Conservation (phyloP, 2,888 invertebrate species). For the Drosophila subsilvestris region DNA sequence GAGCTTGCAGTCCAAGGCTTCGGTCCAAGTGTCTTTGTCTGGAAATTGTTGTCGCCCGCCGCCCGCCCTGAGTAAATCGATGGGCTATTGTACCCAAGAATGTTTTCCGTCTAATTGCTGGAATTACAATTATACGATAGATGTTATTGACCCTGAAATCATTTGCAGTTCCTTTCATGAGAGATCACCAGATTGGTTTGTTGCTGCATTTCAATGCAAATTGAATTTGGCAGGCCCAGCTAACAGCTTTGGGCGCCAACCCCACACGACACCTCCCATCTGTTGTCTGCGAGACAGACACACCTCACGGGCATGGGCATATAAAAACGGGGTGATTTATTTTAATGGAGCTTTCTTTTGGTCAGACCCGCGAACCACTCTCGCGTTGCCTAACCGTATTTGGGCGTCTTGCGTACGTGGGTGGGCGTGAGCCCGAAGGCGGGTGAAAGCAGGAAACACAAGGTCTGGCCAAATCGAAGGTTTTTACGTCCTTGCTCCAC, state of each 20-base stretch:
- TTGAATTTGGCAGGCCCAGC: constrained; percentile 4
- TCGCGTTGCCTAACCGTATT: constrained; percentile 41
- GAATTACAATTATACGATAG: not conserved
- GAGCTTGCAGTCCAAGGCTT: constrained; percentile 59
- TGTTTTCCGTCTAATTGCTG: constrained; percentile 47
- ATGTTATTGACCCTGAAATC: not conserved
- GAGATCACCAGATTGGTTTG: no score
- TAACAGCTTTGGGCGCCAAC: not conserved
- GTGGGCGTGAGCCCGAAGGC: constrained; percentile 39
- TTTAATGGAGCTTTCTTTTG: constrained; percentile 58
- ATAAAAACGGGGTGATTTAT: constrained; percentile 46
- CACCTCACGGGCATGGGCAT: constrained; percentile 23
- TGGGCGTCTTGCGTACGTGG: constrained; percentile 38
- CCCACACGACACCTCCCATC: not conserved
- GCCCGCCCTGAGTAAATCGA: constrained; percentile 55
- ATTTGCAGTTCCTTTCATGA: no score
- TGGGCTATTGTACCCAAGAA: constrained; percentile 68
- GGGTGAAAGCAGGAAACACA: constrained; percentile 73
- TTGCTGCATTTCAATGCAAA: constrained; percentile 15
- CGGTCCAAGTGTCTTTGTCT: constrained; percentile 19
- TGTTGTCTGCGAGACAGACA: not conserved
- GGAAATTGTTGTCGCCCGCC: constrained; percentile 8
- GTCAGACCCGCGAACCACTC: constrained; percentile 24
- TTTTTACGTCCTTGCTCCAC: constrained; percentile 69
- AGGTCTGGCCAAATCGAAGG: constrained; percentile 60